Percentiles rank a stretch among this genome's conserved stretches.
Conservation (phyloP, 2,797 vertebrate species). For the Craterocephalus amniculus region DNA sequence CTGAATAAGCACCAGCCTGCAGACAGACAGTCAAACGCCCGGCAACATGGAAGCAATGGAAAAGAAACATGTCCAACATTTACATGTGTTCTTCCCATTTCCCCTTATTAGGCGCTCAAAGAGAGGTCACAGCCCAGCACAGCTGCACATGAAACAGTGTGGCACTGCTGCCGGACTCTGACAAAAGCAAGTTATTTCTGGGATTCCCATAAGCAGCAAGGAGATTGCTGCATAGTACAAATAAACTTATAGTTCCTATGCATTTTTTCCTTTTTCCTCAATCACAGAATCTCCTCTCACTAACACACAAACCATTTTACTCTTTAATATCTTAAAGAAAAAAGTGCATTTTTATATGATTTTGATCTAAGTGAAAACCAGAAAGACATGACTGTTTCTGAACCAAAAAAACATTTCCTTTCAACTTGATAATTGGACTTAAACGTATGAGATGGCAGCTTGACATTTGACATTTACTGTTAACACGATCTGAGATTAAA, state of each 20-base stretch:
- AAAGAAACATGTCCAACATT: constrained; percentile 49
- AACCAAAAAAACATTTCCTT: too few species aligned
- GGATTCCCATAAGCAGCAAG: constrained; percentile 63
- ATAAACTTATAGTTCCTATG: constrained; percentile 12
- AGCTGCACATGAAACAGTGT: constrained; percentile 66
- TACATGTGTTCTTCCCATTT: constrained; percentile 64
- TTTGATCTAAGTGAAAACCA: not conserved
- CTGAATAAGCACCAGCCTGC: constrained; percentile 21
- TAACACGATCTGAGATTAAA: not conserved
- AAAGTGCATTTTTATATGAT: not conserved
- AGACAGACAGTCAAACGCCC: constrained; percentile 31
- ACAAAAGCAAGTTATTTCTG: constrained; percentile 66
- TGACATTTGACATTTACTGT: not conserved
- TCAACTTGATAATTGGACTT: too few species aligned
- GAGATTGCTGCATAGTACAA: constrained; percentile 19
- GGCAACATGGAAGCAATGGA: constrained; percentile 30
- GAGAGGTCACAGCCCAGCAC: constrained; percentile 48
- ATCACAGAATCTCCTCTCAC: not conserved
- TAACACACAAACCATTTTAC: not conserved
- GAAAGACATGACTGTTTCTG: too few species aligned
- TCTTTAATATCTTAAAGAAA: not conserved
- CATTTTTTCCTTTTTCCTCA: not conserved
- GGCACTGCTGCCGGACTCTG: constrained; percentile 39
- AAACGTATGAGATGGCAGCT: not conserved
- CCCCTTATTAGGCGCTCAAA: constrained; percentile 54